Percentiles rank a stretch among this genome's conserved stretches.
Conservation (phyloP, 1,140 invertebrate genomes). For the Diplogasteroides magnus region DNA sequence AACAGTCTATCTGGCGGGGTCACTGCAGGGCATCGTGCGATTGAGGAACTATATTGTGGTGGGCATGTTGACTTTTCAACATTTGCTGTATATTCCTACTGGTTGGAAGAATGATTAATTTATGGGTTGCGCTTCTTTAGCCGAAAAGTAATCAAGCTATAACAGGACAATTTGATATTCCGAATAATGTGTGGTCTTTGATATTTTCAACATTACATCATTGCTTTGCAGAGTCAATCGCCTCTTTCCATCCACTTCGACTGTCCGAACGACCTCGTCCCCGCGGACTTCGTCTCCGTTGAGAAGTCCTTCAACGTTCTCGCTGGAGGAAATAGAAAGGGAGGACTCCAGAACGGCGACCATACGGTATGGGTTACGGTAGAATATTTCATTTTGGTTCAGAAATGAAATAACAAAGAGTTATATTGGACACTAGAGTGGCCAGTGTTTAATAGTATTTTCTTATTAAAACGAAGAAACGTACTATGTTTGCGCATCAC, state of each 20-base stretch:
- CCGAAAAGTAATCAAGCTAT: no score
- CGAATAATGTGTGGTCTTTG: not conserved
- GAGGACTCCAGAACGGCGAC: not conserved
- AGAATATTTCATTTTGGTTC: no score
- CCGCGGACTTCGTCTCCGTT: not conserved
- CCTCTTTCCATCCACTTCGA: not conserved
- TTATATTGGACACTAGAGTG: no score
- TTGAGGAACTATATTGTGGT: not conserved
- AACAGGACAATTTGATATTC: not conserved
- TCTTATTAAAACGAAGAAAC: no score
- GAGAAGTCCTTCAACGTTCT: not conserved
- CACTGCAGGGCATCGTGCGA: not conserved
- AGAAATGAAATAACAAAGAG: no score
- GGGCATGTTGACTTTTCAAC: no score
- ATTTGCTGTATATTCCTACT: no score
- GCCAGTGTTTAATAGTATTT: no score
- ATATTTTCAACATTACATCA: no score
- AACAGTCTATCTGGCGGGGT: not conserved
- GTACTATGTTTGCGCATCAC: no score
- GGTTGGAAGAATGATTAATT: no score
- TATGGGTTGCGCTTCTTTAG: no score
- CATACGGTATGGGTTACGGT: not conserved
- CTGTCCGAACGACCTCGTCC: not conserved
- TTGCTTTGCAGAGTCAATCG: not conserved
- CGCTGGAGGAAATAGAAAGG: not conserved